A percentile compares a stretch with the other conserved stretches of the same genome.
Evolutionary conservation across 2,113 vertebrate species (phyloP).

Genomic region (Brienomyrus brachyistius): DNA sequence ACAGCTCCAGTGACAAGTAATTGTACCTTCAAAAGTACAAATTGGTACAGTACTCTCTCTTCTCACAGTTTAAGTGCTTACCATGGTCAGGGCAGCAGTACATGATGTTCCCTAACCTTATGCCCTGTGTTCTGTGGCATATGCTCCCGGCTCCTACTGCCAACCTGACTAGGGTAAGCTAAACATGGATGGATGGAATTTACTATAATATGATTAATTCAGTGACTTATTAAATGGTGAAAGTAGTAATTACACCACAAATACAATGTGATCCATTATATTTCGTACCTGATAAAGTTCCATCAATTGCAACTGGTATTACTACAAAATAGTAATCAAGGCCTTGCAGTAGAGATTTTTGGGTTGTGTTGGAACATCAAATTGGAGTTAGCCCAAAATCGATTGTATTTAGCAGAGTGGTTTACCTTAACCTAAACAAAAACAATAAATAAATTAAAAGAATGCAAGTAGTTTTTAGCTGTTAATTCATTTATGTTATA

Average conservation of each 20-base stretch:
- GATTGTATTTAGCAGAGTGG: not conserved
- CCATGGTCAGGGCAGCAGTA: not conserved
- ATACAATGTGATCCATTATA: not conserved
- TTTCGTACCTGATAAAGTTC: not conserved
- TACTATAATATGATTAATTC: not conserved
- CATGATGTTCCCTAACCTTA: not conserved
- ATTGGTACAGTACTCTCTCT: not conserved
- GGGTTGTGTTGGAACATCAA: not conserved
- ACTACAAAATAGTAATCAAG: not conserved
- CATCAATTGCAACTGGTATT: not conserved
- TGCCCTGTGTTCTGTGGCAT: not conserved
- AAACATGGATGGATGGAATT: not conserved
- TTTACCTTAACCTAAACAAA: not conserved
- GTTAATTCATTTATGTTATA: not conserved
- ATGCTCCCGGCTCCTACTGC: not conserved
- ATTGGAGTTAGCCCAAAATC: not conserved
- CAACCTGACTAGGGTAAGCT: not conserved
- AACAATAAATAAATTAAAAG: not conserved
- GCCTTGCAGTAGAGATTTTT: not conserved
- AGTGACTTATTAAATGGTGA: not conserved
- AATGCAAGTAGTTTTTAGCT: not conserved
- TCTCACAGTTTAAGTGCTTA: not conserved
- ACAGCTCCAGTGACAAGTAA: too few relatives aligned
- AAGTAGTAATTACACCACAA: not conserved
- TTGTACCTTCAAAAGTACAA: not conserved